A percentile compares a stretch with the other conserved stretches of the same genome.
Conservation (phyloP, 2,113 vertebrate genomes). For the Ginglymostoma cirratum region DNA sequence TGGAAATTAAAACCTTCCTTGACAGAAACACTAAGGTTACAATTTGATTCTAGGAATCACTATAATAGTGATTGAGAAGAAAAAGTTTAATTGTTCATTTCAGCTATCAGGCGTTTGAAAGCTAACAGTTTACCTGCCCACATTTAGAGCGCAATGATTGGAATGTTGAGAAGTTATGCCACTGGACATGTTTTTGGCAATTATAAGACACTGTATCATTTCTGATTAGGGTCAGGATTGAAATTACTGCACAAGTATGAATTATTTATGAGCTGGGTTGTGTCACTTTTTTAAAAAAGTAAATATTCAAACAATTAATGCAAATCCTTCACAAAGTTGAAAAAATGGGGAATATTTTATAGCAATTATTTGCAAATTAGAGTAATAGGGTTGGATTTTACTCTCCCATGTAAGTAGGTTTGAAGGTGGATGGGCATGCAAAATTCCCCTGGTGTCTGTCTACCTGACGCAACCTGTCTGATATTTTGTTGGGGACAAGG, state of each 20-base stretch:
- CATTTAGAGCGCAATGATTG: background rate
- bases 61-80: background rate
- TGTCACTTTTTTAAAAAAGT: background rate
- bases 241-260: background rate
- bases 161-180: background rate
- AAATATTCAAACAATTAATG: background rate
- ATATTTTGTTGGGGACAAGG: no score
- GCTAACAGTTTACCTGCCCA: background rate
- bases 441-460: no score
- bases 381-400: background rate
- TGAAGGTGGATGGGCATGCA: no score
- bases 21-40: background rate
- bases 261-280: background rate
- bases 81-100: background rate
- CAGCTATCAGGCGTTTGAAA: no score
- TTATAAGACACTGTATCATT: background rate
- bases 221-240: background rate
- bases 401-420: no score
- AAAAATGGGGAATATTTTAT: background rate
- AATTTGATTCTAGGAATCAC: background rate
- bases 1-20: background rate
- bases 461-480: no score
- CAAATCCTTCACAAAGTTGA: background rate
- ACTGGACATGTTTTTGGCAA: background rate
- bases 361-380: background rate